phyloP scores from a whole-genome alignment of 2,888 invertebrate genomes.

The Hydraecia micacea region DNA sequence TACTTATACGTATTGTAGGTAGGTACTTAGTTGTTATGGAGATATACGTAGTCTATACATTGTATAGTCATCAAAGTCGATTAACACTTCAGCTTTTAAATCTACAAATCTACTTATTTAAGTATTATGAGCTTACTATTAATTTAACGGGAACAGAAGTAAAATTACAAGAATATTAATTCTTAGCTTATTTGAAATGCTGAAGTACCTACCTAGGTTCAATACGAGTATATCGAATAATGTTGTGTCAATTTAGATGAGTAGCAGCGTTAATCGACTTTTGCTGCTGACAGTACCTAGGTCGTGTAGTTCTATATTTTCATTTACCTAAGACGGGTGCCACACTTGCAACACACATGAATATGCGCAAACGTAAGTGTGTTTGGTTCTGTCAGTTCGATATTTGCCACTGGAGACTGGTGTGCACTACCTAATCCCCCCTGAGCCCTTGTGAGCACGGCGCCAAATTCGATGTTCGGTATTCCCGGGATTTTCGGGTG shows the following conservation, averaged over 20 bases:
- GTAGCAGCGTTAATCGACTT: background rate
- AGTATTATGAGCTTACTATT: background rate
- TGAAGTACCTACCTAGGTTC: background rate
- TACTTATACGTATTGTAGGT: too few species aligned
- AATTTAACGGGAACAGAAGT: background rate
- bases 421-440: conserved; percentile 70
- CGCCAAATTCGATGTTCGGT: conserved; percentile 63
- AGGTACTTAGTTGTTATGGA: too few species aligned
- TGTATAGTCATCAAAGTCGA: background rate
- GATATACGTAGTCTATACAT: too few species aligned
- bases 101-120: background rate
- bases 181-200: too few species aligned
- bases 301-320: conserved; percentile 8
- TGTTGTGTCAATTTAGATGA: background rate
- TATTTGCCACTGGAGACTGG: conserved; percentile 60
- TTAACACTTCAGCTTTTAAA: background rate
- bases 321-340: conserved; percentile 22
- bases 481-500: conserved; percentile 65
- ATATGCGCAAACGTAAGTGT: conserved; percentile 56
- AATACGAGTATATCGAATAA: background rate
- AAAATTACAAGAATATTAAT: background rate
- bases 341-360: conserved; percentile 37
- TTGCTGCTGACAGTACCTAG: background rate
- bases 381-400: conserved; percentile 64
- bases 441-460: conserved; percentile 70